Percentiles rank a stretch among this genome's conserved stretches.
Evolutionary conservation across 1,140 invertebrate genomes (phyloP).

Genomic region (Drosophila yakuba): DNA sequence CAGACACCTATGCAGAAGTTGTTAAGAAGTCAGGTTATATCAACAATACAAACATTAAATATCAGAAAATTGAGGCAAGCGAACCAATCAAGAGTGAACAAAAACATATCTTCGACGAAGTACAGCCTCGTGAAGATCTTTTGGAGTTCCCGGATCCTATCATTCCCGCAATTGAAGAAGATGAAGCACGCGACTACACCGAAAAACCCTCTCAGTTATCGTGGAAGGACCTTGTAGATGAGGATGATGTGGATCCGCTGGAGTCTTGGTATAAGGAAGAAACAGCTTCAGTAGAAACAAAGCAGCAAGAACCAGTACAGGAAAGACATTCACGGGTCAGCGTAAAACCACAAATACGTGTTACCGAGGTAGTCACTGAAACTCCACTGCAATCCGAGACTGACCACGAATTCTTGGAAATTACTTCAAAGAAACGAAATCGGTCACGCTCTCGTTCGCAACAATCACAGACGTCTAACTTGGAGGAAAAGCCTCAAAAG

Average conservation of each 20-base stretch:
- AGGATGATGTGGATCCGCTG: conserved; percentile 41
- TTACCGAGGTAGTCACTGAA: conserved; percentile 44
- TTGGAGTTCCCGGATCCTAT: conserved; percentile 62
- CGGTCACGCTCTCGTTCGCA: conserved; percentile 78
- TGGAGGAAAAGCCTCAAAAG: conserved; percentile 59
- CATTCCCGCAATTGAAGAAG: conserved; percentile 17
- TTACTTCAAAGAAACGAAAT: conserved; percentile 61
- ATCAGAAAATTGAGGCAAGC: conserved; percentile 36
- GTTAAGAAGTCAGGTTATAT: conserved; percentile 74
- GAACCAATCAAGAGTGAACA: not conserved
- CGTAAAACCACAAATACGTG: conserved; percentile 59
- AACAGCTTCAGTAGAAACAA: conserved; percentile 2
- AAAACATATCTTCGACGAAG: not conserved
- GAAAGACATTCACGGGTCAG: conserved; percentile 58
- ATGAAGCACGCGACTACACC: conserved; percentile 12
- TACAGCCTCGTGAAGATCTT: conserved; percentile 9
- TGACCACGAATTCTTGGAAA: conserved; percentile 70
- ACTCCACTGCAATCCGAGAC: conserved; percentile 31
- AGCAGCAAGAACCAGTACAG: not conserved
- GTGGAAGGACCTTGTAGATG: conserved; percentile 77
- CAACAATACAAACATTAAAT: conserved; percentile 67
- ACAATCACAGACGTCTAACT: conserved; percentile 53
- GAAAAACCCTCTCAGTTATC: conserved; percentile 45
- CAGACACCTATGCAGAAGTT: conserved; percentile 81
- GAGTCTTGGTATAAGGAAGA: conserved; percentile 35